Evolutionary conservation across 2,113 vertebrate genomes (phyloP), one percentile per base, ranked within the genome.

Genomic region (Psephotus haematonotus): DNA sequence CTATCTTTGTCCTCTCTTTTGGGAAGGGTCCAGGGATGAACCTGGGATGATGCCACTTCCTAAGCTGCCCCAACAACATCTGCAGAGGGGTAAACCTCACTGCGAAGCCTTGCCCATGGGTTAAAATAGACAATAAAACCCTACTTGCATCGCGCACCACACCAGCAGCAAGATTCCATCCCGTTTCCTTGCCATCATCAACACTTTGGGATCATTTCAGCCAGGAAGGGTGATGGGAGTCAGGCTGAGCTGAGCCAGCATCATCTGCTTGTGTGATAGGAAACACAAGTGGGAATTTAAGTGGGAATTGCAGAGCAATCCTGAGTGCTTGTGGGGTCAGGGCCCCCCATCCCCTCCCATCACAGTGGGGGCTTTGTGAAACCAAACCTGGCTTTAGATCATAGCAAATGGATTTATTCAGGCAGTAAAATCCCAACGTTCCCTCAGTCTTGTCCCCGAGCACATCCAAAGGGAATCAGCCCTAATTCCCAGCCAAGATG

Each of bases 251-350:
- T 7, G 76, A 64, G 74, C 55, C 81, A 35, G 43, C n/a, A 2
- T 0, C 17, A 79, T 7, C 3, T 0, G 20, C 25, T 77, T 2
- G 1, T 10, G 20, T 5, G 1, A 20, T 2, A 59, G 31, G 4
- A 28, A 3, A 43, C 43, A 6, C 3, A 3, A 19, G 3, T 4
- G 50, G 39, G 39, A 39, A 39, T 33, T 55, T 3, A 10, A 59
- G 7, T 2, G 33, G 29, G 53, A 90, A 15, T 37, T 43, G 19
- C 17, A 1, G 18, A 46, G 44, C 44, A 19, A 46, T 19, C 44
- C 44, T 4, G 4, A 46, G 44, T 18, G 44, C 53, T 76, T 1
- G 0, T 0, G 0, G 63, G 65, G 35, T 23, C 41, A 17, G 1
- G 5, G 82, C 47, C 27, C 62, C 33, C 64, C 47, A 23, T 22